Evolutionary conservation across 1,140 invertebrate genomes (phyloP).

Genomic region (Oreohelix idahoensis): DNA sequence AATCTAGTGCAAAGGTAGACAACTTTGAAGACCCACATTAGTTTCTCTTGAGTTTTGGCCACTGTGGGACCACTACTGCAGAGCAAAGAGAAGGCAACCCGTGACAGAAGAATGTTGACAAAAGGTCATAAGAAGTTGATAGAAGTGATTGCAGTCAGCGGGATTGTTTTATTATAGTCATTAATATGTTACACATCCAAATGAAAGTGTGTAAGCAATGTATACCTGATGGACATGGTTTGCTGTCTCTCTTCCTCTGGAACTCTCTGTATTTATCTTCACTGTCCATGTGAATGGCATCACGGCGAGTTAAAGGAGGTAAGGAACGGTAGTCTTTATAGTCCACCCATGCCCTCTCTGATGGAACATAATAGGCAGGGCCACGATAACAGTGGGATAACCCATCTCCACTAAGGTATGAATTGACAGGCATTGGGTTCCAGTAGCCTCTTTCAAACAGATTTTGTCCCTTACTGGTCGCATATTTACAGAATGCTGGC

Average conservation of each 20-base stretch:
- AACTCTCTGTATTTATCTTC: slow-evolving; percentile 64
- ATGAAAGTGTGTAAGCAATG: not conserved
- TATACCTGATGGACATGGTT: slow-evolving; percentile 52
- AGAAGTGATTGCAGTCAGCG: no score
- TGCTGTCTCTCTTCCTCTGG: slow-evolving; percentile 53
- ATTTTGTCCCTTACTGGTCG: slow-evolving; percentile 44
- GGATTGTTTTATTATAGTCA: not conserved
- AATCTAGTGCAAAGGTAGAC: no score
- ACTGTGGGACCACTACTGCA: no score
- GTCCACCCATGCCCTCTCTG: slow-evolving; percentile 55
- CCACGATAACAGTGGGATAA: slow-evolving; percentile 63
- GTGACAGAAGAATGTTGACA: no score
- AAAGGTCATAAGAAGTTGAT: no score
- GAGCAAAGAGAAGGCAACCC: no score
- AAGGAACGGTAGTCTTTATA: slow-evolving; percentile 59
- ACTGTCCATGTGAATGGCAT: slow-evolving; percentile 65
- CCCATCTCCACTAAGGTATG: slow-evolving; percentile 61
- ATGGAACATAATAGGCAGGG: slow-evolving; percentile 66
- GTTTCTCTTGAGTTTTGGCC: no score
- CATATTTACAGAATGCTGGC: slow-evolving; percentile 35
- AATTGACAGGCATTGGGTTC: slow-evolving; percentile 58
- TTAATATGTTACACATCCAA: not conserved
- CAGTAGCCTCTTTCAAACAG: slow-evolving; percentile 53
- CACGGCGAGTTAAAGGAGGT: slow-evolving; percentile 56
- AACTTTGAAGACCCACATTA: no score